Base-by-base conservation (phyloP, 2,888 invertebrate species). In the Idaea straminata region DNA sequence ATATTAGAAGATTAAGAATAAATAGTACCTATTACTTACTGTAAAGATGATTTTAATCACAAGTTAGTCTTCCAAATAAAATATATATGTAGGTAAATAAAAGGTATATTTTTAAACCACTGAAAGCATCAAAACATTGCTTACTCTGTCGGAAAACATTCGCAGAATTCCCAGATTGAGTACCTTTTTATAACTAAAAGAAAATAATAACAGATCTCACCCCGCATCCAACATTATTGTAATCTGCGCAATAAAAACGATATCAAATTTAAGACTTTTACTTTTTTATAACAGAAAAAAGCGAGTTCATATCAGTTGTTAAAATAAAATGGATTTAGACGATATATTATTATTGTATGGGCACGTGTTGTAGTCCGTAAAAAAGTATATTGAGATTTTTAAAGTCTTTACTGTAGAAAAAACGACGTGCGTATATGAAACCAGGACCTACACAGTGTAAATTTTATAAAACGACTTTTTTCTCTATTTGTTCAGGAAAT, bases 231-330 rank as follows among this genome's bases (percentile, higher is more conserved):
- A 78, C 80, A 83, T 90, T 90, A 92, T 88, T 91, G 88, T 91
- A 91, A 92, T 92, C 90, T 89, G 69, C 63, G 81, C 82, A 89
- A 89, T 92, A 92, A 92, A 92, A 91, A 71, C 73, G 87, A 84
- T 88, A 89, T 91, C 85, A 92, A 91, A 86, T 87, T 88, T 86
- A 88, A 85, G 83, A 84, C 85, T 81, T 80, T 79, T 77, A 78
- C 81, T 88, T 89, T 89, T 85, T 91, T 90, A 89, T 80, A 89
- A 84, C 89, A 77, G 81, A 79, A 84, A 84, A 89, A 87, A 88
- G 88, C 80, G 86, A 78, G 85, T 90, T 89, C 87, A 88, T 92
- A 89, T 88, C 88, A 83, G 88, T 86, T 86, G 87, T 91, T 88
- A 91, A 89, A 90, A 83, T 86, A 84, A 87, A 86, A 86, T 85